Evolutionary conservation across 2,797 vertebrate genomes (phyloP), one percentile per base, ranked within the genome.

Genomic region (Brachyalestes nurse): DNA sequence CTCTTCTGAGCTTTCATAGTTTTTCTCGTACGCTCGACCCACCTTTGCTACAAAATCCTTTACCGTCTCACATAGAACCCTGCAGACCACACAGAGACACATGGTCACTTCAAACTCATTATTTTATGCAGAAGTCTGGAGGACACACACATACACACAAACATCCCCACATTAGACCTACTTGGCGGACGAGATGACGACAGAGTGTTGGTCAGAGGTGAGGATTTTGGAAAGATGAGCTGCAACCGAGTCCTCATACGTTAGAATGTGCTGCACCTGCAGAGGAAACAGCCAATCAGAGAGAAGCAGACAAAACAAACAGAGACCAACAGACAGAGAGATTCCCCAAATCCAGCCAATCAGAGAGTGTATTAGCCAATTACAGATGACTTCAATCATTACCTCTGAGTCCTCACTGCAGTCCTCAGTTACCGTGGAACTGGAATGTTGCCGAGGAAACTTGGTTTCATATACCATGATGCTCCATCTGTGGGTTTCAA

Each of bases 401-500:
- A 99, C 97, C 97, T 99, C 97, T 0, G 96, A 98, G 90, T 97
- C 96, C 10, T 85, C 51, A 38, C 1, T 75, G 91, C 95, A 95
- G 83, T 96, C 95, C 71, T 96, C 96, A 98, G 95, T 92, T 79
- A 93, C 93, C 0, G 94, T 95, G 76, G 96, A 96, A 28, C 94
- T 87, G 1, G 96, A 96, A 66, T 93, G 91, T 88, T 0, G 93
- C 88, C 19, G 90, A 74, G 97, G 97, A 89, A 99, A 94, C 93
- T 98, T 99, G 82, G 99, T 95, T 92, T 99, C 98, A 83, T 99
- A 98, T 1, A 97, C 98, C 98, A 99, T 99, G 93, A 99, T 99
- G 92, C 97, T 98, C 98, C 98, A 99, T 88, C 97, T 96, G 84
- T 86, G 89, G 76, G 3, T 38, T 42, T 70, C 17, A 10, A 77